phyloP scores from a whole-genome alignment of 2,113 vertebrate species.

The Solea solea region DNA sequence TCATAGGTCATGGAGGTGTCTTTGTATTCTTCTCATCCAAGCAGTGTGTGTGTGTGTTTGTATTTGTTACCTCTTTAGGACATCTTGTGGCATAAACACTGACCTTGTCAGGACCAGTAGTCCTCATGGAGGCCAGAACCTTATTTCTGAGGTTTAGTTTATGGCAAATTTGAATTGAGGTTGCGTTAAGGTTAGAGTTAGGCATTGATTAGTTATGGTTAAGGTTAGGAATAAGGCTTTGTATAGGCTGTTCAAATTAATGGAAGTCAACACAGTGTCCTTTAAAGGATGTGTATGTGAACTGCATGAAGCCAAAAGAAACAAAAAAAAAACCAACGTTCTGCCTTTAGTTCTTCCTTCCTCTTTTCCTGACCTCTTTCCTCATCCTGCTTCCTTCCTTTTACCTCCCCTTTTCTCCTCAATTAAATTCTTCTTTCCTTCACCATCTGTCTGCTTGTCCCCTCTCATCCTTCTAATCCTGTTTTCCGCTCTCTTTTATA shows the following conservation, averaged over 20 bases:
- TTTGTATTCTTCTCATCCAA: slow-evolving; percentile 54
- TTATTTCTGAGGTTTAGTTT: no score
- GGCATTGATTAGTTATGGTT: no score
- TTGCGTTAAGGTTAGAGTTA: no score
- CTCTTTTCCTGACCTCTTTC: neutral
- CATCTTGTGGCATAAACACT: no score
- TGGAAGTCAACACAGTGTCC: no score
- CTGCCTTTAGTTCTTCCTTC: neutral
- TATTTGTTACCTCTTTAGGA: no score
- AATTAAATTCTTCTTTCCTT: neutral
- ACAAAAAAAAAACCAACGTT: slow-evolving; percentile 20
- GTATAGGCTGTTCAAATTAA: no score
- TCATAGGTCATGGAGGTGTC: slow-evolving; percentile 76
- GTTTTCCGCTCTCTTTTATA: slow-evolving; percentile 53
- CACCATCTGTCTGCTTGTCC: neutral
- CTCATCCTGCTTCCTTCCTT: neutral
- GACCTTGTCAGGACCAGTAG: no score
- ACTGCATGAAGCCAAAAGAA: slow-evolving; percentile 14
- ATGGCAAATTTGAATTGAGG: no score
- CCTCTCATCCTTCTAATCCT: neutral
- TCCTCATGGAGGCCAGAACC: no score
- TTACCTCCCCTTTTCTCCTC: neutral
- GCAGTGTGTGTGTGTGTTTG: slow-evolving; percentile 28
- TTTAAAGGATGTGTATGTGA: slow-evolving; percentile 19
- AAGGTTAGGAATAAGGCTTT: no score